Evolutionary conservation across 2,113 vertebrate genomes (phyloP), one percentile per base, ranked within the genome.

Genomic region (Anarrhichthys ocellatus): DNA sequence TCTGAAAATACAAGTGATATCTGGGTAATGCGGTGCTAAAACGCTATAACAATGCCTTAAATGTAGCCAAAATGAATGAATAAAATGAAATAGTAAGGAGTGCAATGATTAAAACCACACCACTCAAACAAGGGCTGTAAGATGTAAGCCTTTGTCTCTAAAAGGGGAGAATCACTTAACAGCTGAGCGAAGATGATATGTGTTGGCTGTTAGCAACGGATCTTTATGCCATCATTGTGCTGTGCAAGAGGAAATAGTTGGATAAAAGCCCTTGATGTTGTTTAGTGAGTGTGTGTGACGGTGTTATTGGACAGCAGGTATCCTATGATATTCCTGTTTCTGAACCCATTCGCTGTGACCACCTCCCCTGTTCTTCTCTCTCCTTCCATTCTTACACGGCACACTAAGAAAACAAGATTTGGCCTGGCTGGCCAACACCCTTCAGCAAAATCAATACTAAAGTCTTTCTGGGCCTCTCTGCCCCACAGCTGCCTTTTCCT

Each of bases 391-490:
- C 93, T 92, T 77, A 89, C 82, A 91, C 56, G 64, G 79, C 89
- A 90, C 76, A 88, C 87, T 84, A 79, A 93, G 88, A 95, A 95
- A 87, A 94, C 88, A 92, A 93, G 88, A 94, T 89, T 87, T 87
- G 71, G 84, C 91, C 73, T 2, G 84, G 88, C 89, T 78, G 86
- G 91, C 87, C 93, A 95, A 92, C 77, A 93, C 90, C 88, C 87
- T 84, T 94, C 88, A 88, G 91, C 91, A 95, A 93, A 96, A 96
- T 96, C 94, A 95, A 97, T 93, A 95, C 92, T 96, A 96, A 96
- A 95, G 93, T 94, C 93, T 96, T 96, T 94, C 91, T 87, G 91
- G 89, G 91, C 76, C 89, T 93, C 92, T 89, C 90, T 90, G 93
- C 92, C 88, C 92, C 90, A 82, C 87, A 88, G 93, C 92, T 92